Percentiles rank a stretch among this genome's conserved stretches.
These are phyloP conservation scores for Temnopleurus reevesii DNA, from an alignment of 53 echinoderm and acorn worm genomes.

Conservation along the genomic window DNA sequence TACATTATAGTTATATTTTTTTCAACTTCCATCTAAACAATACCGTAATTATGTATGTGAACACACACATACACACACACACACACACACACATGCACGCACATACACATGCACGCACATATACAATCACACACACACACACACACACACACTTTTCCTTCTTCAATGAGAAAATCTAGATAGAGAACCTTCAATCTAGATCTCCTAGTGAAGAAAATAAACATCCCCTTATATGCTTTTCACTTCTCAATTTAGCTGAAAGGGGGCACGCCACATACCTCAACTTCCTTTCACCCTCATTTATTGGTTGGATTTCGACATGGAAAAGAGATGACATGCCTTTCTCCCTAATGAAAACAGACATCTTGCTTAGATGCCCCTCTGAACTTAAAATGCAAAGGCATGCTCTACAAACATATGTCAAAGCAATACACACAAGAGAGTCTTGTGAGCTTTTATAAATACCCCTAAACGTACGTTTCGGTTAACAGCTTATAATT, in stretches of 20 bases:
- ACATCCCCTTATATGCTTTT: neutral
- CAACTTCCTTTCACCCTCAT: neutral
- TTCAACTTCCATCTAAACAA: no score
- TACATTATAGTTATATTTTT: no score
- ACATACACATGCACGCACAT: no score
- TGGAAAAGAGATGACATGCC: neutral
- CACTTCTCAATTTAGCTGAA: constrained; percentile 10
- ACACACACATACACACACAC: no score
- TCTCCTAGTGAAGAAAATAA: no score
- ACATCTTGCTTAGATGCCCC: neutral
- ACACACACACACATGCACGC: no score
- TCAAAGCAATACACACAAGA: neutral
- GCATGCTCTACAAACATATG: constrained; percentile 30
- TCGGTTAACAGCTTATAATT: constrained; percentile 58
- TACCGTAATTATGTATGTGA: no score
- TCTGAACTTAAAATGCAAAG: constrained; percentile 19
- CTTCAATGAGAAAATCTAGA: no score
- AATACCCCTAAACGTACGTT: constrained; percentile 53
- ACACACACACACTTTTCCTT: no score
- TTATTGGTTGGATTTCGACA: neutral
- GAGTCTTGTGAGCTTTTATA: constrained; percentile 5
- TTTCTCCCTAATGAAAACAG: constrained; percentile 1
- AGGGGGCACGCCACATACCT: neutral
- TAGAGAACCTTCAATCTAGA: no score
- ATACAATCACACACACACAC: no score